A percentile compares a stretch with the other conserved stretches of the same genome.
phyloP scores from a whole-genome alignment of 1,140 invertebrate genomes.

The Apocrypta bakeri region DNA sequence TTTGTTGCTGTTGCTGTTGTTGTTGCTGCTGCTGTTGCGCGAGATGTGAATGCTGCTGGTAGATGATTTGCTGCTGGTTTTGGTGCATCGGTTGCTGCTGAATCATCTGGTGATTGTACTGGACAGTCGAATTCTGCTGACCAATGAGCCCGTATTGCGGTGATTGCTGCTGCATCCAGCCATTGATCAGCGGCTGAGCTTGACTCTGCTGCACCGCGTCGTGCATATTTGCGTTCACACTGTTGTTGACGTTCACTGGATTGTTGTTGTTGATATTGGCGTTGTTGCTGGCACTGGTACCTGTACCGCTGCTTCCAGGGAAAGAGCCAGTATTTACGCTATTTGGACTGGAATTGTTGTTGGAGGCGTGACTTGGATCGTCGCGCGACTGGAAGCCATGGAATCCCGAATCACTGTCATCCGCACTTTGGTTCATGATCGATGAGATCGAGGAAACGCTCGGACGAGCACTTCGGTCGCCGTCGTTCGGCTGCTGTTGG shows the following conservation, averaged over 20 bases:
- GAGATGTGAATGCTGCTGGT: slow-evolving; percentile 51
- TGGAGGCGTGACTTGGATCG: slow-evolving; percentile 66
- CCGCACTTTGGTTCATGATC: slow-evolving; percentile 75
- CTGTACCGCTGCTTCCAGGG: slow-evolving; percentile 63
- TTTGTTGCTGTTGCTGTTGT: slow-evolving; percentile 46
- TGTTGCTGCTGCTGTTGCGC: slow-evolving; percentile 58
- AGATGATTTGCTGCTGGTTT: slow-evolving; percentile 56
- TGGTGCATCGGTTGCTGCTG: slow-evolving; percentile 54
- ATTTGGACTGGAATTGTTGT: slow-evolving; percentile 69
- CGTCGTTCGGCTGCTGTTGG: slow-evolving; percentile 52
- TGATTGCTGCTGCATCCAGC: slow-evolving; percentile 66
- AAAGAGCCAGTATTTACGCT: slow-evolving; percentile 68
- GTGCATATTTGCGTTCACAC: slow-evolving; percentile 45
- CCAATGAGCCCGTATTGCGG: slow-evolving; percentile 57
- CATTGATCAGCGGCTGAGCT: slow-evolving; percentile 63
- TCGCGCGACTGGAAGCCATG: slow-evolving; percentile 75
- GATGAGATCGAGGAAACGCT: slow-evolving; percentile 73
- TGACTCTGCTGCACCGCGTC: slow-evolving; percentile 28
- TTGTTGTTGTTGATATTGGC: slow-evolving; percentile 37
- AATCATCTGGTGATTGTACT: slow-evolving; percentile 46
- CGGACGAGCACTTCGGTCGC: slow-evolving; percentile 68
- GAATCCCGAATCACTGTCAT: slow-evolving; percentile 78
- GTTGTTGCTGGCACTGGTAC: slow-evolving; percentile 63
- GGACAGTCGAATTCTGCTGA: slow-evolving; percentile 52
- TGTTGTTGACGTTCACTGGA: slow-evolving; percentile 36